These are phyloP conservation scores for Sclerodermus sp. DNA, from an alignment of 2,888 invertebrate species.

Conservation along the genomic window DNA sequence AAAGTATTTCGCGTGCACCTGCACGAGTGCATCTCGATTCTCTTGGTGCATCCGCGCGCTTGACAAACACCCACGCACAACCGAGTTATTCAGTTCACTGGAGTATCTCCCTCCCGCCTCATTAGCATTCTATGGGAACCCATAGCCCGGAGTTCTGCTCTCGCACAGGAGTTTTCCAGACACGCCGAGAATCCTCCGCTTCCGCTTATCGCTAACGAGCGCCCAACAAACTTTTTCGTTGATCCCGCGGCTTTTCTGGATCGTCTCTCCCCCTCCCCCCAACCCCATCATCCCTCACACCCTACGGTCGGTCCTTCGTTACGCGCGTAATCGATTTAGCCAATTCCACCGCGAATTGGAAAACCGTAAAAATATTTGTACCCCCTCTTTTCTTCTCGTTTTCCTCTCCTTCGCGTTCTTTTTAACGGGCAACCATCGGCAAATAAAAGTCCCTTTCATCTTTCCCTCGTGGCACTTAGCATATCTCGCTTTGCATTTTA, in stretches of 20 bases:
- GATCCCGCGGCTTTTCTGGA: no score
- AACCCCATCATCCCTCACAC: neutral
- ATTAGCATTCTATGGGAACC: constrained; percentile 39
- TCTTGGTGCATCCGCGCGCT: constrained; percentile 7
- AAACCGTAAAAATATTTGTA: no score
- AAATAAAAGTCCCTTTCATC: no score
- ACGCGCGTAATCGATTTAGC: neutral
- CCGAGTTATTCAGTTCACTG: constrained; percentile 3
- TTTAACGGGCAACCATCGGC: no score
- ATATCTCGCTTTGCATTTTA: no score
- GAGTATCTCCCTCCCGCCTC: constrained; percentile 24
- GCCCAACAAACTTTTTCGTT: no score
- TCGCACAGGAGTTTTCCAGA: constrained; percentile 13
- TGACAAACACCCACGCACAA: constrained; percentile 9
- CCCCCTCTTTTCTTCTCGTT: no score
- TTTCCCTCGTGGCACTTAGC: no score
- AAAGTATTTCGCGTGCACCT: neutral
- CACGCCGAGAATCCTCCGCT: constrained; percentile 2
- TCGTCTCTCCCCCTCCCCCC: constrained; percentile 1
- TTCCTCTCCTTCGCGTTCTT: no score
- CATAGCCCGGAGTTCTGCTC: constrained; percentile 14
- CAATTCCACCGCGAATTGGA: no score
- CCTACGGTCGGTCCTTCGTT: neutral
- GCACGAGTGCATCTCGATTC: neutral
- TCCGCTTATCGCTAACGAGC: neutral